A percentile compares a stretch with the other conserved stretches of the same genome.
Conservation (phyloP, 2,888 invertebrate species). For the Drosophila stalkeri region DNA sequence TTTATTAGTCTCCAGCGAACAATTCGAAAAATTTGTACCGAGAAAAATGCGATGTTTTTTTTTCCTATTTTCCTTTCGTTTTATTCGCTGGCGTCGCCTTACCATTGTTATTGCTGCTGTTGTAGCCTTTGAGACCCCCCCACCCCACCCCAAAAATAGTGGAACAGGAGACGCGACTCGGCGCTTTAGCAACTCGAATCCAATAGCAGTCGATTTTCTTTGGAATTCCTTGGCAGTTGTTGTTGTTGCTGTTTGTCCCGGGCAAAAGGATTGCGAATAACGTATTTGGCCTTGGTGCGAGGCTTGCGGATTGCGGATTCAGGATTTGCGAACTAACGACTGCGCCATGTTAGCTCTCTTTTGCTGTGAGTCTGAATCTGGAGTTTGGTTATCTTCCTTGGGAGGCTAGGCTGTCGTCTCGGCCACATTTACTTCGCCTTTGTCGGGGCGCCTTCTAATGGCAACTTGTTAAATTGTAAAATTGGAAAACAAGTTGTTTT, state of each 20-base stretch:
- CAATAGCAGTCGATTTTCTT: conserved; percentile 81
- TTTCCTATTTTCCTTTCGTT: conserved; percentile 22
- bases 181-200: conserved; percentile 61
- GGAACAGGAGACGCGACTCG: conserved; percentile 45
- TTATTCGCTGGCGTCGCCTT: conserved; percentile 43
- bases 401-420: conserved; percentile 16
- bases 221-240: conserved; percentile 63
- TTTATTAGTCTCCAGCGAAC: conserved; percentile 85
- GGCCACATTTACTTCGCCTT: conserved; percentile 11
- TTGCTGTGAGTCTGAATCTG: not conserved
- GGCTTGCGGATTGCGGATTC: conserved; percentile 14
- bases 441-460: conserved; percentile 62
- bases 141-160: conserved; percentile 25
- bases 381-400: not conserved
- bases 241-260: conserved; percentile 30
- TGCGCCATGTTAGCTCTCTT: conserved; percentile 32
- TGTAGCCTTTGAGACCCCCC: conserved; percentile 47
- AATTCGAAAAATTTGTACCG: conserved; percentile 84
- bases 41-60: conserved; percentile 64
- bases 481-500: conserved; percentile 84
- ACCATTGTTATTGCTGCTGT: conserved; percentile 39
- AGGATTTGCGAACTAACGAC: conserved; percentile 67
- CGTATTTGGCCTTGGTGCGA: conserved; percentile 30
- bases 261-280: conserved; percentile 78
- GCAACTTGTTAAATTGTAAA: conserved; percentile 84